These are phyloP conservation scores for Drosophila tristis DNA, from an alignment of 1,140 invertebrate species.

Conservation along the genomic window DNA sequence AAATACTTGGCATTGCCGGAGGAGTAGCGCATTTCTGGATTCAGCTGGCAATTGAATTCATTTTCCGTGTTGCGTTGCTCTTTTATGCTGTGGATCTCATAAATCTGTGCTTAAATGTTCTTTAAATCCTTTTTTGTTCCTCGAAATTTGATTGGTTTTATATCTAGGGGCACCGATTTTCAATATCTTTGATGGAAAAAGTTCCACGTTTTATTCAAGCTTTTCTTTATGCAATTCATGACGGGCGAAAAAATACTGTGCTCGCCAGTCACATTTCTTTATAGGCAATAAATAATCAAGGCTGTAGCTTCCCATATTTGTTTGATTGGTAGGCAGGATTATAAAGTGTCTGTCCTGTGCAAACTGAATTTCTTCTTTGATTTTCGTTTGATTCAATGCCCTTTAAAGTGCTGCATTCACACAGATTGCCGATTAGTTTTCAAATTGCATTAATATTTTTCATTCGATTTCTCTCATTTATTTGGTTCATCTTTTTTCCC, in stretches of 20 bases:
- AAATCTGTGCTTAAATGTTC: slow-evolving; percentile 47
- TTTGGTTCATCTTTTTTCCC: slow-evolving; percentile 14
- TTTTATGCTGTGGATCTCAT: slow-evolving; percentile 19
- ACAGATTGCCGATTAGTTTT: slow-evolving; percentile 27
- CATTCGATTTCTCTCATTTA: neutral
- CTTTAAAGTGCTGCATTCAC: slow-evolving; percentile 21
- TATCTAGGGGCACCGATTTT: too few species aligned
- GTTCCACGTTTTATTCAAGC: too few species aligned
- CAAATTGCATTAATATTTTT: slow-evolving; percentile 35
- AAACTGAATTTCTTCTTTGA: too few species aligned
- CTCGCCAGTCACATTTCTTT: too few species aligned
- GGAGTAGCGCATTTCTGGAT: slow-evolving; percentile 46
- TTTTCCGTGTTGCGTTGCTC: slow-evolving; percentile 36
- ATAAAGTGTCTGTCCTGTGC: too few species aligned
- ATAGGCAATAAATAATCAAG: too few species aligned
- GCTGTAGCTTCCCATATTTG: too few species aligned
- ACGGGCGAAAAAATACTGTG: too few species aligned
- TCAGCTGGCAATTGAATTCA: slow-evolving; percentile 70
- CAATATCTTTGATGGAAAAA: too few species aligned
- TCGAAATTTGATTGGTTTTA: slow-evolving; percentile 11
- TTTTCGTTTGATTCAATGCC: neutral
- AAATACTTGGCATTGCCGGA: slow-evolving; percentile 73
- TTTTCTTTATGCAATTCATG: too few species aligned
- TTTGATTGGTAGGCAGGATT: too few species aligned
- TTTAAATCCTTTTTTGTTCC: slow-evolving; percentile 21